Evolutionary conservation across 1,140 invertebrate species (phyloP).

Genomic region (Venustaconcha ellipsiformis): DNA sequence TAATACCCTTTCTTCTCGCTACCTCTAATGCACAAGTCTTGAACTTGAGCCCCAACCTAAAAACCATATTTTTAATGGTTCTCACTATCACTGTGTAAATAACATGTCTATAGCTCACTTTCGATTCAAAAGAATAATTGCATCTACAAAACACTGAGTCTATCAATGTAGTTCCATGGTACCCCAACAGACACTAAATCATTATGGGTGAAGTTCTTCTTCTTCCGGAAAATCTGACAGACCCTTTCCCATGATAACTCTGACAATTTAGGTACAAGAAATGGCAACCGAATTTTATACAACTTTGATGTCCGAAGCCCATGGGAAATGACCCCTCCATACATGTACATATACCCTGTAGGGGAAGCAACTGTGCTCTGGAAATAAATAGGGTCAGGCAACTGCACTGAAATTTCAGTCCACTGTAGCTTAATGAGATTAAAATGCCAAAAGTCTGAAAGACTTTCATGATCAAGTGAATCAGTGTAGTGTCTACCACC

Average conservation of each 20-base stretch:
- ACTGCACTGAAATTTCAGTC: slow-evolving; percentile 19
- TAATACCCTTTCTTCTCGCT: no score
- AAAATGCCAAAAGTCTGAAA: slow-evolving; percentile 39
- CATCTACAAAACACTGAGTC: slow-evolving; percentile 1
- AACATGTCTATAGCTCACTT: no score
- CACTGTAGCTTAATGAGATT: slow-evolving; percentile 32
- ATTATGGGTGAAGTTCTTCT: neutral
- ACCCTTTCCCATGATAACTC: slow-evolving; percentile 41
- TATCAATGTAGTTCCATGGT: slow-evolving; percentile 24
- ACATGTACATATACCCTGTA: slow-evolving; percentile 38
- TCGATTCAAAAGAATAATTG: no score
- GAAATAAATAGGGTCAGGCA: slow-evolving; percentile 38
- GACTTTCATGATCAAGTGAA: slow-evolving; percentile 7
- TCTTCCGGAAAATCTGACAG: slow-evolving; percentile 5
- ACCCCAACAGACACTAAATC: slow-evolving; percentile 10
- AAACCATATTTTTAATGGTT: no score
- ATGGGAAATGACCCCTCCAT: slow-evolving; percentile 33
- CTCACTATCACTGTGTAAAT: no score
- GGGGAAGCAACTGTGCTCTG: slow-evolving; percentile 35
- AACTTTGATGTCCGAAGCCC: slow-evolving; percentile 25
- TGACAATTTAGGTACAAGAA: slow-evolving; percentile 23
- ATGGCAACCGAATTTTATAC: slow-evolving; percentile 32
- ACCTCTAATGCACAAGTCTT: no score
- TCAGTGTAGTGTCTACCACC: slow-evolving; percentile 33
- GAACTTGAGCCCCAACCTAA: no score